A percentile compares a stretch with the other conserved stretches of the same genome.
Evolutionary conservation across 2,797 vertebrate genomes (phyloP).

Genomic region (Rhynchotus rufescens): DNA sequence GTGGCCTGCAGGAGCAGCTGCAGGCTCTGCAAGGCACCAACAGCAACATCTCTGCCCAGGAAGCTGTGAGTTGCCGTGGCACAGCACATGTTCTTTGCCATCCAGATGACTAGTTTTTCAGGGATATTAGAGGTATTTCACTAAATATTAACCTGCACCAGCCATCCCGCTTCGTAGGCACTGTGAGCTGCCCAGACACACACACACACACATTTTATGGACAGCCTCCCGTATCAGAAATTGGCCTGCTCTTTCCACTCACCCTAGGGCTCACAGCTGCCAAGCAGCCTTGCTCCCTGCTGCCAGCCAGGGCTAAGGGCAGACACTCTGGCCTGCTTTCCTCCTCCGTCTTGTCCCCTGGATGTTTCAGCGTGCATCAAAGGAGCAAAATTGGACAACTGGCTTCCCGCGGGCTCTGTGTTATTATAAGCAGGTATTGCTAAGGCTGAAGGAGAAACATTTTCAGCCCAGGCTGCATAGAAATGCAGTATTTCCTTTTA

Average conservation of each 20-base stretch:
- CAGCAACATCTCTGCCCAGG: fast-evolving
- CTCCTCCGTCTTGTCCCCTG: neutral
- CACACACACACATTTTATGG: fast-evolving
- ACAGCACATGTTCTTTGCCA: neutral
- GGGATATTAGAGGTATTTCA: neutral
- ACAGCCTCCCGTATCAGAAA: neutral
- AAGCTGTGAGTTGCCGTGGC: neutral
- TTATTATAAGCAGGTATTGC: slow-evolving; percentile 17
- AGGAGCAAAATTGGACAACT: neutral
- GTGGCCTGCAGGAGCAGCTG: fast-evolving
- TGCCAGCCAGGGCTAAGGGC: neutral
- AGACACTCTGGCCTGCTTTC: neutral
- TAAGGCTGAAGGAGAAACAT: neutral
- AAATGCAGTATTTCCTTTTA: slow-evolving; percentile 49
- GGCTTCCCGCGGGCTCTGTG: neutral
- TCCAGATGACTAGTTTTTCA: neutral
- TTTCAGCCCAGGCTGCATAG: neutral
- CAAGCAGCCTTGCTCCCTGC: neutral
- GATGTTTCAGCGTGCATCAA: neutral
- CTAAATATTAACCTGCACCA: neutral
- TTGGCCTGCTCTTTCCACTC: neutral
- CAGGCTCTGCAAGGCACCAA: neutral
- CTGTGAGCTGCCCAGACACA: neutral
- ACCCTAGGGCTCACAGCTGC: neutral
- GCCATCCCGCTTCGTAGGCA: neutral